Evolutionary conservation across 2,888 invertebrate species (phyloP), one percentile per base, ranked within the genome.

Genomic region (Norana najaformis): DNA sequence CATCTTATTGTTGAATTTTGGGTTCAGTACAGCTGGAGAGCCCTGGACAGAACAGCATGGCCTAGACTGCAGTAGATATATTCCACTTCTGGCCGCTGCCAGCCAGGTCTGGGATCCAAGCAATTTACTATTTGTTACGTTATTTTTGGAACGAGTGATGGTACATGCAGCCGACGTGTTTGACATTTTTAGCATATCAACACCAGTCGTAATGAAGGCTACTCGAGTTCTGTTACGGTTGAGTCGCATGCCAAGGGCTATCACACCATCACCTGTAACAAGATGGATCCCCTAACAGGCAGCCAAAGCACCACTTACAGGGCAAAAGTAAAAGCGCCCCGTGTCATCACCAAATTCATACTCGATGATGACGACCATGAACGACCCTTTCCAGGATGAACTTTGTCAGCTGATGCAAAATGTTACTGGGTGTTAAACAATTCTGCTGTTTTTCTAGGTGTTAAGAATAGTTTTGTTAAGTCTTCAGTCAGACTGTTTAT

Each of bases 251-350:
- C 41, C 4, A 69, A 53, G 37, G 89, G 89, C 34, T 53, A 53
- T 34, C 89, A 89, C 89, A 47, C 36, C n/a, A 89, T 89, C 36
- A 89, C 47, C 35, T 89, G 89, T 36, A 89, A 36, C 47, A 53
- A 89, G 69, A 37, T 20, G 23, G 69, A 89, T 36, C 47, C 89
- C 16, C 36, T 53, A 34, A 89, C 89, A 16, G 89, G 89, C 30
- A 41, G 36, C 35, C 37, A 53, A 30, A 69, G 69, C 53, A 89
- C 89, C 30, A 53, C 53, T n/a, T 89, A 89, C 89, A 47, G 89
- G 30, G 89, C 89, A 14, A 37, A 69, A 41, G 89, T 89, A 4
- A 37, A 53, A 23, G 89, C 89, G 30, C 89, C 89, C 35, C 41
- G 69, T 37, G 89, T 89, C 47, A 36, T 89, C 69, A 53, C 89